phyloP scores from a whole-genome alignment of 2,113 vertebrate species.

The Pelecanoides urinatrix region DNA sequence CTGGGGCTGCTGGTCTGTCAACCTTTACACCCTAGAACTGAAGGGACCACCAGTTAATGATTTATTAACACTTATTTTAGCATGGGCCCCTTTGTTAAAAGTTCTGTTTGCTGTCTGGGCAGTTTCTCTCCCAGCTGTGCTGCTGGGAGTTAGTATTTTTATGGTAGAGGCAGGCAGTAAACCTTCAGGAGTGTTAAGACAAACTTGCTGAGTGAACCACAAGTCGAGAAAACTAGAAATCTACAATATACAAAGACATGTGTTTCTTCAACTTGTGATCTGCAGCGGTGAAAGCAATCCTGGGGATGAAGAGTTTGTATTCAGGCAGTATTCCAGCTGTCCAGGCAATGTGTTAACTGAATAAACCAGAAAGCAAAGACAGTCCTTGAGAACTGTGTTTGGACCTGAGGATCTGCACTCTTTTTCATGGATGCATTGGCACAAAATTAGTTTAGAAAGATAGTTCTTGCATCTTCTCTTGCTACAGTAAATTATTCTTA shows the following conservation, averaged over 20 bases:
- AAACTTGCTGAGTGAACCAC: background rate
- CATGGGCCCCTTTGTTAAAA: background rate
- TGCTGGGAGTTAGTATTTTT: background rate
- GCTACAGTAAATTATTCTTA: background rate
- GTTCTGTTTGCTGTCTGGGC: background rate
- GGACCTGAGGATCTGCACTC: background rate
- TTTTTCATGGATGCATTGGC: background rate
- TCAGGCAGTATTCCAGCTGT: background rate
- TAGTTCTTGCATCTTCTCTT: background rate
- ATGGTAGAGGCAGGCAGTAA: background rate
- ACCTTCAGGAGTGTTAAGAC: background rate
- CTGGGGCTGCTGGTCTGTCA: background rate
- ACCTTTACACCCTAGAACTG: background rate
- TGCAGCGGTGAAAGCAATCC: background rate
- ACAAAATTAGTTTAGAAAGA: background rate
- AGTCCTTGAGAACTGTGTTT: background rate
- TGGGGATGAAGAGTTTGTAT: background rate
- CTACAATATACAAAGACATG: background rate
- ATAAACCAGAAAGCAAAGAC: background rate
- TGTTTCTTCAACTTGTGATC: background rate
- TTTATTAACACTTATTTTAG: background rate
- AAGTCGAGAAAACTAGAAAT: background rate
- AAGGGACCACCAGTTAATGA: background rate
- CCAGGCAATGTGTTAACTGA: background rate
- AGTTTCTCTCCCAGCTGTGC: background rate